Conservation (phyloP, 23 tunicate species). For the Trididemnum nubilum region DNA sequence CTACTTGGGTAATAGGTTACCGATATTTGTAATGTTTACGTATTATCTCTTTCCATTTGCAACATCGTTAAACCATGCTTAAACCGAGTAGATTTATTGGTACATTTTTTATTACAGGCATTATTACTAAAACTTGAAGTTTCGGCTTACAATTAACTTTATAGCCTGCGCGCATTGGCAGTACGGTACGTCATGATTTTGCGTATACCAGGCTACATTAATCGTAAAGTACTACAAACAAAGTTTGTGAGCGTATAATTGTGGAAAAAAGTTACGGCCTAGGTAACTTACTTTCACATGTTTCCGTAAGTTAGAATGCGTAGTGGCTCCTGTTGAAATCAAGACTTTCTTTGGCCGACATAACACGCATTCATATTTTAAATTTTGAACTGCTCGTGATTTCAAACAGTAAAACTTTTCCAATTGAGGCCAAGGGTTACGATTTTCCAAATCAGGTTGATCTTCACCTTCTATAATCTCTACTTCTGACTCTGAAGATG, state of each 20-base stretch:
- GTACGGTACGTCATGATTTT: constrained; percentile 1
- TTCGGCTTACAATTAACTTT: background rate
- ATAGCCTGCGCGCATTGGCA: background rate
- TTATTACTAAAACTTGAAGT: background rate
- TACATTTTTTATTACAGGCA: background rate
- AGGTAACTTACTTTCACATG: background rate
- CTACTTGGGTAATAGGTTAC: constrained; percentile 1
- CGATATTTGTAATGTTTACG: background rate
- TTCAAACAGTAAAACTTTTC: background rate
- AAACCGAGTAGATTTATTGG: background rate
- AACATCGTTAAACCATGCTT: background rate
- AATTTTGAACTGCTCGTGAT: constrained; percentile 1
- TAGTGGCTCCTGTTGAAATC: too few relatives aligned
- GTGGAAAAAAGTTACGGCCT: constrained; percentile 1
- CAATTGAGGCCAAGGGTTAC: constrained; percentile 2
- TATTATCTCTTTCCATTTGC: background rate
- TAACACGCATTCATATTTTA: background rate
- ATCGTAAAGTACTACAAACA: background rate
- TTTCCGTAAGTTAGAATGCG: too few relatives aligned
- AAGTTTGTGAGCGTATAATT: background rate
- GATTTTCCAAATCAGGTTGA: background rate
- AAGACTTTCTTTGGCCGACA: constrained; percentile 1
- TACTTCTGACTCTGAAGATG: background rate
- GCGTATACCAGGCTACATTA: constrained; percentile 1
- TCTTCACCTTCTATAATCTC: background rate